A percentile compares a stretch with the other conserved stretches of the same genome.
phyloP scores from a whole-genome alignment of 2,888 invertebrate species.

The Cheilosia scutellata region DNA sequence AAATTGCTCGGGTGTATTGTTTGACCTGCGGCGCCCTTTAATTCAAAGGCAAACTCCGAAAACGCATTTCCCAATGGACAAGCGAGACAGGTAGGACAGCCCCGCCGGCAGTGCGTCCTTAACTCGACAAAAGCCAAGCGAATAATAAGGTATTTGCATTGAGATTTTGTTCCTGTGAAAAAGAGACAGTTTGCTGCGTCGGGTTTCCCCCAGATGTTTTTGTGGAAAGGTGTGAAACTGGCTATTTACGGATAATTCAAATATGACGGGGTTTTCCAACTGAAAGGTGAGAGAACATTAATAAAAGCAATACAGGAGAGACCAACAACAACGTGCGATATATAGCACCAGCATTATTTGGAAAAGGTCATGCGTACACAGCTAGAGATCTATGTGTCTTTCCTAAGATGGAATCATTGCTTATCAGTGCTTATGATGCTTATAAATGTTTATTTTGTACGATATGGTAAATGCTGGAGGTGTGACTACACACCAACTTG shows the following conservation, averaged over 20 bases:
- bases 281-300: conserved; percentile 68
- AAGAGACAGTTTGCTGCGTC: conserved; percentile 70
- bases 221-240: conserved; percentile 77
- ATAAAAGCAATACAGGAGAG: conserved; percentile 47
- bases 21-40: conserved; percentile 81
- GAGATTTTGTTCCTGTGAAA: conserved; percentile 73
- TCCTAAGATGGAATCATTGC: conserved; percentile 53
- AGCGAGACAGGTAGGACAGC: conserved; percentile 60
- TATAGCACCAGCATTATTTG: conserved; percentile 64
- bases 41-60: conserved; percentile 67
- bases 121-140: conserved; percentile 68
- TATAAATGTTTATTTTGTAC: conserved; percentile 63
- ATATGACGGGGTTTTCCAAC: conserved; percentile 73
- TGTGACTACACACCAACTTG: conserved; percentile 65
- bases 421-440: conserved; percentile 62
- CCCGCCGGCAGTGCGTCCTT: conserved; percentile 52
- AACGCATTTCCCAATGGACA: conserved; percentile 59
- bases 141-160: conserved; percentile 73
- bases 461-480: conserved; percentile 48
- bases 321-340: conserved; percentile 69
- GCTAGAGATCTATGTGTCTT: conserved; percentile 26
- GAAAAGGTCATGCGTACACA: conserved; percentile 63
- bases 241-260: conserved; percentile 76
- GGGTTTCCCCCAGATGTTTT: conserved; percentile 74
- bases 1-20: conserved; percentile 50